These are phyloP conservation scores for Trissoscelio sp. DNA, from an alignment of 2,888 invertebrate species.

Conservation along the genomic window DNA sequence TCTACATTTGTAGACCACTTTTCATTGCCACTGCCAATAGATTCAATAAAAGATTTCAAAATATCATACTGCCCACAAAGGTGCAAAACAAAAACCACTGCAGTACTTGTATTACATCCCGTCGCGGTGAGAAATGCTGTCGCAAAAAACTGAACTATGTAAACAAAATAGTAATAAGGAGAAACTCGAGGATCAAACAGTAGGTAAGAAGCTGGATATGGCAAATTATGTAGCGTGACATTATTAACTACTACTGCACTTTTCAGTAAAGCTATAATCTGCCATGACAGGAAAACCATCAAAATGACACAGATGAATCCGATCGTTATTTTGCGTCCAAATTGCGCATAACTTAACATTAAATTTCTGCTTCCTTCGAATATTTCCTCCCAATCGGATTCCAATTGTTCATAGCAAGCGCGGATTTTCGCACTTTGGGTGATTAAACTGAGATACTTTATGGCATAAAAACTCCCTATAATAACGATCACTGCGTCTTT, in stretches of 20 bases:
- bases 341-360: slow-evolving; percentile 10
- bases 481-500: background rate
- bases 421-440: background rate
- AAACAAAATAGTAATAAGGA: too few species aligned
- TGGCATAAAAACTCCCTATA: background rate
- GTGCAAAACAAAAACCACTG: background rate
- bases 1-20: too few species aligned
- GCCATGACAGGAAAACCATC: background rate
- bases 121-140: background rate
- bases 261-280: too few species aligned
- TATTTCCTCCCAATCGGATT: slow-evolving; percentile 8
- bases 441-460: background rate
- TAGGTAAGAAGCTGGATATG: background rate
- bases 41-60: too few species aligned
- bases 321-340: background rate
- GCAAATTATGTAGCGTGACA: background rate
- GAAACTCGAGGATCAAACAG: too few species aligned
- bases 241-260: too few species aligned
- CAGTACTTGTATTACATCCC: background rate
- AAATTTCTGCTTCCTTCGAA: slow-evolving; percentile 1
- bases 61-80: too few species aligned
- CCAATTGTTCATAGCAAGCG: slow-evolving; percentile 6
- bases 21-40: too few species aligned
- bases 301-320: background rate
- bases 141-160: background rate